Evolutionary conservation across 2,888 invertebrate genomes (phyloP).

Genomic region (Torymus texanus): DNA sequence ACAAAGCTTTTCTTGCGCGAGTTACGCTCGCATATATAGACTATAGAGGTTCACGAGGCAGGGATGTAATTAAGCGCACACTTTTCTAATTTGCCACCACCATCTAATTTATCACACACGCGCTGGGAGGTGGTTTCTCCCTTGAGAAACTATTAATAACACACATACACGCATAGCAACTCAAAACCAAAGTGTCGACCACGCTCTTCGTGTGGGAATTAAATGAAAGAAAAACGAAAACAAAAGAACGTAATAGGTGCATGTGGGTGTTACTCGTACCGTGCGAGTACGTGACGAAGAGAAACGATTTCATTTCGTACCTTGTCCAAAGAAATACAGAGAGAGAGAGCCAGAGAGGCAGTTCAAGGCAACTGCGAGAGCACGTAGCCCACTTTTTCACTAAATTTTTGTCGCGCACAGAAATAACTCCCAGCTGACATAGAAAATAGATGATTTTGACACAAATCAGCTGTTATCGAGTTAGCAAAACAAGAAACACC

Average conservation of each 20-base stretch:
- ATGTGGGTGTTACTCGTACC: background rate
- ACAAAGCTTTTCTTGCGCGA: slow-evolving; percentile 18
- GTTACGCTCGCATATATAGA: background rate
- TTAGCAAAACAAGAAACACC: no score
- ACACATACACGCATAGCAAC: background rate
- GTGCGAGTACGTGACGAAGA: background rate
- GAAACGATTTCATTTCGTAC: slow-evolving; percentile 11
- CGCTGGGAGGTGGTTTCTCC: no score
- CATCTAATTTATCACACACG: slow-evolving; percentile 22
- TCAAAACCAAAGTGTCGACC: slow-evolving; percentile 20
- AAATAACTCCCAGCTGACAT: no score
- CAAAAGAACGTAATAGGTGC: background rate
- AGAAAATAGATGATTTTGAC: no score
- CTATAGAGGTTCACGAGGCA: background rate
- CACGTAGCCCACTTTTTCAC: no score
- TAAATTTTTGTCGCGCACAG: no score
- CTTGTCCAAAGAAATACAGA: background rate
- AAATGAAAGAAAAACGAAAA: slow-evolving; percentile 1
- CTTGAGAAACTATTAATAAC: slow-evolving; percentile 15
- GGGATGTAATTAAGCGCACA: slow-evolving; percentile 1
- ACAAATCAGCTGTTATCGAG: no score
- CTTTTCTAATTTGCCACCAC: slow-evolving; percentile 45
- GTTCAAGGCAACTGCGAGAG: background rate
- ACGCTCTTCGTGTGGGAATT: background rate
- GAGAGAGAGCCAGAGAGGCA: background rate